phyloP scores from a whole-genome alignment of 2,888 invertebrate genomes.

The Chymomyza procnemis region DNA sequence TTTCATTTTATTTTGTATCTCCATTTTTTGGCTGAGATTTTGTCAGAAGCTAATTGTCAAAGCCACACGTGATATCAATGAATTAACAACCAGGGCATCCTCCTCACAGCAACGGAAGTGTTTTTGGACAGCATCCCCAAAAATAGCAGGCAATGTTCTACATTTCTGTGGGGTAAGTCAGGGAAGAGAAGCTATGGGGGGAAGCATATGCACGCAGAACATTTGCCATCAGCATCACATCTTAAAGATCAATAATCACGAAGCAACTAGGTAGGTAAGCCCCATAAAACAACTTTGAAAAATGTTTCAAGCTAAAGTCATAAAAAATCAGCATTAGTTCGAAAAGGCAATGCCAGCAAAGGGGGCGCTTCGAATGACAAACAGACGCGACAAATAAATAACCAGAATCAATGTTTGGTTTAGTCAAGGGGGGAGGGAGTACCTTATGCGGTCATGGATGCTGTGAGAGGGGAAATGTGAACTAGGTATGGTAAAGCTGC shows the following conservation, averaged over 20 bases:
- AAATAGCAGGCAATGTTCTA: neutral
- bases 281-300: constrained; percentile 39
- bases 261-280: constrained; percentile 25
- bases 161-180: neutral
- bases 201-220: constrained; percentile 35
- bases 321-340: constrained; percentile 28
- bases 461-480: neutral
- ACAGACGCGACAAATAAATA: constrained; percentile 70
- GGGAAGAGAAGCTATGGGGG: no score
- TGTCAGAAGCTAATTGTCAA: neutral
- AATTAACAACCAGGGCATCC: neutral
- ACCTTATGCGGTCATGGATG: neutral
- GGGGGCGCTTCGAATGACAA: constrained; percentile 52
- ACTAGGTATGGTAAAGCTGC: no score
- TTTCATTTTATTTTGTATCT: neutral
- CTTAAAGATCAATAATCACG: constrained; percentile 66
- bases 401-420: constrained; percentile 31
- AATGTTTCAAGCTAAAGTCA: constrained; percentile 48
- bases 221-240: constrained; percentile 8
- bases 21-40: neutral
- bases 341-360: neutral
- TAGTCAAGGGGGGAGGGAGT: neutral
- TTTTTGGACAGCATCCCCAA: constrained; percentile 25
- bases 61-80: constrained; percentile 50
- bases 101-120: constrained; percentile 58